Base-by-base conservation (phyloP, 2,113 vertebrate species). In the Thomomys bottae region DNA sequence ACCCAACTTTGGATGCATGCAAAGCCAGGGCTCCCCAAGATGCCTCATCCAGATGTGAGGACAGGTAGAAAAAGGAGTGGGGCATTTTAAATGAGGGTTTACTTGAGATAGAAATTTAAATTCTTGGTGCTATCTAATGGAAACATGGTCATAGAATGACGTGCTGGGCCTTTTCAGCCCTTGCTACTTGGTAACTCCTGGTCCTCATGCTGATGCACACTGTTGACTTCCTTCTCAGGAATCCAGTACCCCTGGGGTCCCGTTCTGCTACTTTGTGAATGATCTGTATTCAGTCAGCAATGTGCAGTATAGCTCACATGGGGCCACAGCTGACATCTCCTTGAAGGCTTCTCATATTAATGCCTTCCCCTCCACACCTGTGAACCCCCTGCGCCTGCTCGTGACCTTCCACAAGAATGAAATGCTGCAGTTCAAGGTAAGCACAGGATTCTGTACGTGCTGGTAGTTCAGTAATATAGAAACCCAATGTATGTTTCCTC, bases 371-470 rank as follows among this genome's bases (percentile, higher is more conserved):
- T 99, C 98, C 0, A 96, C 83, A 2, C 96, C 98, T 11, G 97
- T 99, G n/a, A 87, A 96, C 84, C 89, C 8, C 1, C 98, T 99
- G 26, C 87, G 83, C 8, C 97, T 99, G 78, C 87, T 97, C 4
- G 96, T 99, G 87, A 97, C 30, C 20, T 99, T 98, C 93, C 98
- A 98, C 91, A 97, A 87, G 71, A 73, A 96, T 15, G 63, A 98
- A 73, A 98, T 98, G 97, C 97, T 99, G n/a, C 98, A 98, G 87
- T 99, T 99, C 93, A 99, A 99, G 98, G 98, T 99, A 86, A 66
- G 64, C 34, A 15, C 17, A 0, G 54, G 10, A 2, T 32, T 12
- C 6, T 26, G 20, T 32, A 36, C 18, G 36, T 57, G 0, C 32
- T 32, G 4, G 6, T 36, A 2, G 6, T 42, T 9, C 32, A 3